Percentiles rank a stretch among this genome's conserved stretches.
phyloP scores from a whole-genome alignment of 2,797 vertebrate genomes.

The Hydrocynus forskahlii region DNA sequence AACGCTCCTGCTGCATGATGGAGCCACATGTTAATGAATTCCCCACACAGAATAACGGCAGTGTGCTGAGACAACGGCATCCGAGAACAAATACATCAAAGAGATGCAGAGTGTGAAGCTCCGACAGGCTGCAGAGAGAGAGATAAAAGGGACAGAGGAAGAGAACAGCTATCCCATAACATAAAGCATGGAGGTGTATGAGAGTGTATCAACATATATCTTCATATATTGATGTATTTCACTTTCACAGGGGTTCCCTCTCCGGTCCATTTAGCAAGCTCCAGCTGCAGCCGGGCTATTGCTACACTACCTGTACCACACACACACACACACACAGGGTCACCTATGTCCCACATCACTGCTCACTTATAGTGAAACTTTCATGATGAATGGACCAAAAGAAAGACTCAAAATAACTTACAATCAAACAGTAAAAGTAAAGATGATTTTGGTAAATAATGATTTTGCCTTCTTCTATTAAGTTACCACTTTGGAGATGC shows the following conservation, averaged over 20 bases:
- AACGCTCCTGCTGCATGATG: background rate
- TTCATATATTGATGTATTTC: background rate
- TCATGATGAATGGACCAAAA: too few relatives aligned
- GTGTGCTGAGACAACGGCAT: background rate
- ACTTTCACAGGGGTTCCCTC: background rate
- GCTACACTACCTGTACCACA: background rate
- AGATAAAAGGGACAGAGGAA: background rate
- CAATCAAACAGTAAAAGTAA: too few relatives aligned
- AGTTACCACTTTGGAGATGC: too few relatives aligned
- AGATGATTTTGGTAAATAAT: too few relatives aligned
- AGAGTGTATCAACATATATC: background rate
- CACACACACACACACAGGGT: background rate
- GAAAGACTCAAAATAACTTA: too few relatives aligned
- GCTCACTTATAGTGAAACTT: too few relatives aligned
- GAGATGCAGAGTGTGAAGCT: background rate
- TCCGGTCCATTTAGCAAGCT: conserved; percentile 8
- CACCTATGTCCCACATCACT: too few relatives aligned
- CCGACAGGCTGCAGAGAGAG: background rate
- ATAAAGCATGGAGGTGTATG: background rate
- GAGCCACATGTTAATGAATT: conserved; percentile 15
- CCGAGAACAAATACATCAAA: background rate
- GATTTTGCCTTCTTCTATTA: too few relatives aligned
- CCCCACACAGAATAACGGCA: background rate
- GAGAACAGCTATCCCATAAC: background rate
- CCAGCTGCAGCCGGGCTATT: background rate